These are phyloP conservation scores for Sclerodermus sp. DNA, from an alignment of 2,888 invertebrate species.

Conservation along the genomic window DNA sequence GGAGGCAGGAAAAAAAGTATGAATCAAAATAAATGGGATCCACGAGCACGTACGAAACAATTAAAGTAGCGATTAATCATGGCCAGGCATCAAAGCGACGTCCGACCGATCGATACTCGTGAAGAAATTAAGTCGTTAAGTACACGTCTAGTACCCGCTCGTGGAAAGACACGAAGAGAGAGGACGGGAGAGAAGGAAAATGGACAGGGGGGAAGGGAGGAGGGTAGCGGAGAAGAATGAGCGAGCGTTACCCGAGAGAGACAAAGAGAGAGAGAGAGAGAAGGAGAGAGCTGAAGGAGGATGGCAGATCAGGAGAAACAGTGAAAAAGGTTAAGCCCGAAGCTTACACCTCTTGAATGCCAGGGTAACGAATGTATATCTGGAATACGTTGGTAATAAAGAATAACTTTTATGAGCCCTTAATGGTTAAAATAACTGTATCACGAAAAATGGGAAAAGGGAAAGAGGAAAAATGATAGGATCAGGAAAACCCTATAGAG, in stretches of 20 bases:
- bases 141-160: not conserved
- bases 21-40: not conserved
- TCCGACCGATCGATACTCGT: conserved; percentile 3
- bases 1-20: too few species aligned
- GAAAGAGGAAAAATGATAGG: not conserved
- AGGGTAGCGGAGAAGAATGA: too few species aligned
- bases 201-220: not conserved
- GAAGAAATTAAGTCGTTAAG: not conserved
- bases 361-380: too few species aligned
- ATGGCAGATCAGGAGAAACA: too few species aligned
- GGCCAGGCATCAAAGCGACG: not conserved
- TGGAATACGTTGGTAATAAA: too few species aligned
- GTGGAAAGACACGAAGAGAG: not conserved
- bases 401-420: too few species aligned
- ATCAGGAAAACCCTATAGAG: not conserved
- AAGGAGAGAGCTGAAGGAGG: not conserved
- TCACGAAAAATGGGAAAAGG: not conserved
- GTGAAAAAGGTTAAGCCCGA: too few species aligned
- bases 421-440: conserved; percentile 1
- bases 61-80: conserved; percentile 24
- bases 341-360: too few species aligned
- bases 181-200: not conserved
- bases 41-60: conserved; percentile 10
- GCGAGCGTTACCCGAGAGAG: too few species aligned
- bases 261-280: not conserved